Evolutionary conservation across 2,888 invertebrate genomes (phyloP).

Genomic region (Sesamia inferens): DNA sequence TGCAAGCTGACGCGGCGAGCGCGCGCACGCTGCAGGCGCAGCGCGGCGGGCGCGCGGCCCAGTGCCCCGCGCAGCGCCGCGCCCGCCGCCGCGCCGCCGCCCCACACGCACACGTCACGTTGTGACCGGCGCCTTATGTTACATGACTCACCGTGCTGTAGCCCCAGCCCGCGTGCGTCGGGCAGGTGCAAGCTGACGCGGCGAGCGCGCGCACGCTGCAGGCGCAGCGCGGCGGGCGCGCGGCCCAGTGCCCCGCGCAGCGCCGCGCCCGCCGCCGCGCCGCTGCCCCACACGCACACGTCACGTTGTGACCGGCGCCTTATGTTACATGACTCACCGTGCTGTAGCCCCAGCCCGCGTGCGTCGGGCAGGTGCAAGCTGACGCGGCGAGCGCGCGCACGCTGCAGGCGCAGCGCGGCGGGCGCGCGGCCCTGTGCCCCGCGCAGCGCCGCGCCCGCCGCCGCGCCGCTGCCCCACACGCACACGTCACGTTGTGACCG

Average conservation of each 20-base stretch:
- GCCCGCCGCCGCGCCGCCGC: slow-evolving; percentile 72
- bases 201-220: slow-evolving; percentile 61
- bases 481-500: slow-evolving; percentile 64
- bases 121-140: too few species aligned
- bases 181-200: slow-evolving; percentile 84
- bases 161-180: slow-evolving; percentile 70
- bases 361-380: slow-evolving; percentile 73
- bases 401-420: slow-evolving; percentile 67
- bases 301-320: too few species aligned
- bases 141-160: slow-evolving; percentile 76
- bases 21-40: too few species aligned
- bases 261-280: slow-evolving; percentile 71
- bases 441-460: slow-evolving; percentile 75
- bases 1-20: slow-evolving; percentile 86
- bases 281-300: slow-evolving; percentile 80
- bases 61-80: slow-evolving; percentile 60
- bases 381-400: slow-evolving; percentile 83
- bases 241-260: slow-evolving; percentile 3
- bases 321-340: slow-evolving; percentile 69
- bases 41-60: too few species aligned
- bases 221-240: too few species aligned
- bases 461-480: slow-evolving; percentile 77
- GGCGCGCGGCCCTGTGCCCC: slow-evolving; percentile 74
- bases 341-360: slow-evolving; percentile 73
- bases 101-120: too few species aligned